These are phyloP conservation scores for Zelleria hepariella DNA, from an alignment of 2,888 invertebrate genomes.

Conservation along the genomic window DNA sequence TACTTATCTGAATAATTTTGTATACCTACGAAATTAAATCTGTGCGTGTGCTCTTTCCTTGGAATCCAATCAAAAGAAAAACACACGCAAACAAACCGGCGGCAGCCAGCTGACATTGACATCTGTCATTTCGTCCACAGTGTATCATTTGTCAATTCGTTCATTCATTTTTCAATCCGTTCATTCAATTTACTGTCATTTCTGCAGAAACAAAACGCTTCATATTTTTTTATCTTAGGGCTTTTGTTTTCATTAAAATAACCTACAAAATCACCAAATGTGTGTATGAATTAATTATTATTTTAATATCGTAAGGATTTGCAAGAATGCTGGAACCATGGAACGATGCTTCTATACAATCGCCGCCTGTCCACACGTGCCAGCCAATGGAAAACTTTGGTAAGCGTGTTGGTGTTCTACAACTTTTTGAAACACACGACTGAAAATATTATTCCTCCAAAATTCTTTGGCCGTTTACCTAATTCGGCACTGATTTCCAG, in stretches of 20 bases:
- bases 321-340: conserved; percentile 44
- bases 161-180: too few relatives aligned
- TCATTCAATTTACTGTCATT: too few relatives aligned
- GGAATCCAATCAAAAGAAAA: too few relatives aligned
- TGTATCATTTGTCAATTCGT: too few relatives aligned
- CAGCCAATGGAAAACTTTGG: neutral
- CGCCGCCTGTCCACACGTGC: conserved; percentile 51
- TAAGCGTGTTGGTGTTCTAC: neutral
- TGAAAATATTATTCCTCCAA: neutral
- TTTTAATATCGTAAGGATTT: neutral
- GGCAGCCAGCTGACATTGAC: too few relatives aligned
- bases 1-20: neutral
- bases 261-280: neutral
- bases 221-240: too few relatives aligned
- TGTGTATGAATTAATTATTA: neutral
- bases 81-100: too few relatives aligned
- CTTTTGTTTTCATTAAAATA: neutral
- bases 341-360: conserved; percentile 38
- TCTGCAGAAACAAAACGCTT: too few relatives aligned
- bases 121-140: too few relatives aligned
- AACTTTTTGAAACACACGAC: neutral
- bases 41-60: too few relatives aligned
- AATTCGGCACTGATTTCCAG: conserved; percentile 41
- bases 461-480: too few relatives aligned
- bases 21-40: neutral